Evolutionary conservation across 2,113 vertebrate species (phyloP).

Genomic region (Pipra filicauda): DNA sequence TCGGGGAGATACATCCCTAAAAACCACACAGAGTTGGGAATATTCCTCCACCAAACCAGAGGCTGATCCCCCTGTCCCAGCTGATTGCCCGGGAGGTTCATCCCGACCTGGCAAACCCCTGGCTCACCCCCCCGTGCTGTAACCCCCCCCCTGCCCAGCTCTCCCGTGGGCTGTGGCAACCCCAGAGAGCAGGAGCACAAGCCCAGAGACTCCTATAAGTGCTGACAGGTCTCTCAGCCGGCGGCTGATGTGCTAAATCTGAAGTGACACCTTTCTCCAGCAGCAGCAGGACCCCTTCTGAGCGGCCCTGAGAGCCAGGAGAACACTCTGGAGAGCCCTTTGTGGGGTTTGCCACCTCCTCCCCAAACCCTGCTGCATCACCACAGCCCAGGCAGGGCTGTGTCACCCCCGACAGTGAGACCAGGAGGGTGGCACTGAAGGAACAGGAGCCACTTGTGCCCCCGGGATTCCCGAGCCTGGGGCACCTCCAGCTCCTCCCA

Average conservation of each 20-base stretch:
- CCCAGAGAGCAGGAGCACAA: background rate
- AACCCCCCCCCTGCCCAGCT: background rate
- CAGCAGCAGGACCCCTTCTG: background rate
- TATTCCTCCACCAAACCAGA: background rate
- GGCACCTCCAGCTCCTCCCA: background rate
- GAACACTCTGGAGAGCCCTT: background rate
- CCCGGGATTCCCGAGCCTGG: rapidly evolving
- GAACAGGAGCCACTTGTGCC: rapidly evolving
- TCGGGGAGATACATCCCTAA: background rate
- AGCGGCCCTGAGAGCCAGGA: rapidly evolving
- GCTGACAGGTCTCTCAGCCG: background rate
- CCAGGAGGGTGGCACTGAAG: background rate
- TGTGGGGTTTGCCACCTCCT: background rate
- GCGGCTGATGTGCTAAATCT: background rate
- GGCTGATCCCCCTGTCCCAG: background rate
- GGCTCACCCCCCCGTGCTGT: rapidly evolving
- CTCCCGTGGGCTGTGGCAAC: background rate
- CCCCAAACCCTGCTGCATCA: background rate
- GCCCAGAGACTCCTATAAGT: background rate
- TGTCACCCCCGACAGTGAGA: background rate
- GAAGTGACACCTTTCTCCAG: background rate
- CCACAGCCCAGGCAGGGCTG: background rate
- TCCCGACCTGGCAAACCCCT: background rate
- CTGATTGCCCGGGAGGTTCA: background rate
- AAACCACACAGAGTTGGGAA: rapidly evolving